Percentiles rank a stretch among this genome's conserved stretches.
These are phyloP conservation scores for Hepsetus odoe DNA, from an alignment of 2,113 vertebrate genomes.

Conservation along the genomic window DNA sequence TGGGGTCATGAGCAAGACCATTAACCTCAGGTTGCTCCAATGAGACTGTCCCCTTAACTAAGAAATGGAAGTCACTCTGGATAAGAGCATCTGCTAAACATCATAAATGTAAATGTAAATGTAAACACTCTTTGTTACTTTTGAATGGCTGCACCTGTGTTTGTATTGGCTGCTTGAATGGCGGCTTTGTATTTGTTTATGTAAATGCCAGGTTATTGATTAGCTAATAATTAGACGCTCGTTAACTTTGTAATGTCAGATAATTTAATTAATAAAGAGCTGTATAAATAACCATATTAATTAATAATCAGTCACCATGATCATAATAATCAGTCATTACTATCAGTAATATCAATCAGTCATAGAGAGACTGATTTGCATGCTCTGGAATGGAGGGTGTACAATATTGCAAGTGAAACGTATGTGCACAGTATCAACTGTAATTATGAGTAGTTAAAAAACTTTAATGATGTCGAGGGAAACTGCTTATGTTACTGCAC, in stretches of 20 bases:
- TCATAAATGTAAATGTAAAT: too few species aligned
- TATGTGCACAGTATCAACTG: background rate
- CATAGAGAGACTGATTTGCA: background rate
- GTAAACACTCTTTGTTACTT: background rate
- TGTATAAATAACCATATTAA: background rate
- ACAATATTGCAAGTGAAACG: background rate
- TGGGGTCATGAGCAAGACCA: too few species aligned
- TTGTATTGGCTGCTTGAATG: too few species aligned
- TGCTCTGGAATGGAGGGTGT: background rate
- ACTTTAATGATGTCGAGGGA: too few species aligned
- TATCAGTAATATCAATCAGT: background rate
- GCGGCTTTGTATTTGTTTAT: background rate
- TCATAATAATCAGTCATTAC: background rate
- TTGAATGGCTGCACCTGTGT: background rate
- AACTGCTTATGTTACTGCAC: too few species aligned
- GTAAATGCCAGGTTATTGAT: background rate
- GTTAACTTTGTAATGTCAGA: background rate
- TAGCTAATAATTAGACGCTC: background rate
- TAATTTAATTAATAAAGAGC: background rate
- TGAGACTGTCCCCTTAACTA: too few species aligned
- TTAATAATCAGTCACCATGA: background rate
- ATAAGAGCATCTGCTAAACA: too few species aligned
- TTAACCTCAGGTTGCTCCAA: too few species aligned
- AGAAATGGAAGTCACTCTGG: too few species aligned
- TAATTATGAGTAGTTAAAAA: background rate